Evolutionary conservation across 2,113 vertebrate genomes (phyloP).

Genomic region (Spea multiplicata): DNA sequence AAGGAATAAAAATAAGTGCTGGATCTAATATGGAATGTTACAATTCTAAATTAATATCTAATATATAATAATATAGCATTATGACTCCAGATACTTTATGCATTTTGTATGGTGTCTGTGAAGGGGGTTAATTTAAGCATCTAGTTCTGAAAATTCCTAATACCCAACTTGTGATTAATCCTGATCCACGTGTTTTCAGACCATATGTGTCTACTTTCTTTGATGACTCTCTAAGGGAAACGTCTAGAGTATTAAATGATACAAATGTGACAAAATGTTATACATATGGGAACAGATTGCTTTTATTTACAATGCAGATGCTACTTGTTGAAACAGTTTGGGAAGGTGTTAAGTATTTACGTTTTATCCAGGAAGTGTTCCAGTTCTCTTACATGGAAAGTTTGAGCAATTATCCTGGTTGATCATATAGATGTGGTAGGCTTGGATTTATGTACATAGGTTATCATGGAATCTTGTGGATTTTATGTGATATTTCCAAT

Average conservation of each 20-base stretch:
- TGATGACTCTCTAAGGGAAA: conserved; percentile 31
- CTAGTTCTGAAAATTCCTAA: no score
- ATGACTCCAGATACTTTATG: no score
- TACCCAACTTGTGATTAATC: conserved; percentile 23
- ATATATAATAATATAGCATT: no score
- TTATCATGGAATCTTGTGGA: background rate
- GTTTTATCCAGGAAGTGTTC: background rate
- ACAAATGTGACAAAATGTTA: conserved; percentile 35
- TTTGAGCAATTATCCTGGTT: background rate
- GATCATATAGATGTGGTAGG: background rate
- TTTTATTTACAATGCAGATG: conserved; percentile 5
- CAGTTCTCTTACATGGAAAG: background rate
- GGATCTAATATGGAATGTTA: no score
- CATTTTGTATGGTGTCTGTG: no score
- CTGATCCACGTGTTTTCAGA: conserved; percentile 16
- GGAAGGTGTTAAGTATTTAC: background rate
- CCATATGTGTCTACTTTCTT: conserved; percentile 28
- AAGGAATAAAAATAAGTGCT: no score
- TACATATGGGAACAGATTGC: conserved; percentile 14
- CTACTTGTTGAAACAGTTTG: background rate
- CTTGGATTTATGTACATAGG: background rate
- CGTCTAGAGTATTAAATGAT: conserved; percentile 35
- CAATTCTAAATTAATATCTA: no score
- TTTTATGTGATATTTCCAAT: background rate
- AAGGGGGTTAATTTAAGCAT: background rate